Evolutionary conservation across 2,888 invertebrate species (phyloP).

Genomic region (Melanchra persicariae): DNA sequence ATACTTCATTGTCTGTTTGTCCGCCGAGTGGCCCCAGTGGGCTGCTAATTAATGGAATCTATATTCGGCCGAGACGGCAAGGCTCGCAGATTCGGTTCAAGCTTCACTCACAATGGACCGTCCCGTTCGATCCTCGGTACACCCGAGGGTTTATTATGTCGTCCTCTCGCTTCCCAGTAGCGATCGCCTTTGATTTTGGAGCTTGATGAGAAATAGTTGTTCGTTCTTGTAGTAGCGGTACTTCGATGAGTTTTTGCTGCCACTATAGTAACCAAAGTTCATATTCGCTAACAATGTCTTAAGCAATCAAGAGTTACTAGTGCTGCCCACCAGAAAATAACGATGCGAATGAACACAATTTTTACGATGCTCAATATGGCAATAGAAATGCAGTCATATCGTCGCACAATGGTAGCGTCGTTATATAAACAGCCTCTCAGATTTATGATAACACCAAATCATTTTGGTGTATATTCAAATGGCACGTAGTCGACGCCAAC

Average conservation of each 20-base stretch:
- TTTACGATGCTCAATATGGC: conserved; percentile 25
- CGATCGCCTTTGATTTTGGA: conserved; percentile 55
- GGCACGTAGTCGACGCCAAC: conserved; percentile 62
- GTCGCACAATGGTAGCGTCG: conserved; percentile 46
- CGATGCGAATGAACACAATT: conserved; percentile 11
- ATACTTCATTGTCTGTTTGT: conserved; percentile 75
- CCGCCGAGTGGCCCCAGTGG: conserved; percentile 69
- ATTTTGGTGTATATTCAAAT: conserved; percentile 68
- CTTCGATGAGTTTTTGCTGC: conserved; percentile 1
- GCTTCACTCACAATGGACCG: conserved; percentile 60
- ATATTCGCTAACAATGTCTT: background rate
- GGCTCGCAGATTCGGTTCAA: conserved; percentile 57
- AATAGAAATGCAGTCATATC: conserved; percentile 50
- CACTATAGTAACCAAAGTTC: background rate
- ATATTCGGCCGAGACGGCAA: conserved; percentile 69
- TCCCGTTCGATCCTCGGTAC: conserved; percentile 47
- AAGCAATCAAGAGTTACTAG: background rate
- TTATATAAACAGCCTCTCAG: conserved; percentile 54
- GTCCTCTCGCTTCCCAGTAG: conserved; percentile 37
- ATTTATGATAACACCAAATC: conserved; percentile 66
- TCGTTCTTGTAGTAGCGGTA: conserved; percentile 6
- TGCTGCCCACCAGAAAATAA: conserved; percentile 13
- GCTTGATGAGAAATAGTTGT: conserved; percentile 48
- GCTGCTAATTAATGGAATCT: conserved; percentile 77
- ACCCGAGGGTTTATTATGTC: conserved; percentile 54